Evolutionary conservation across 2,113 vertebrate species (phyloP).

Genomic region (Coreoperca whiteheadi): DNA sequence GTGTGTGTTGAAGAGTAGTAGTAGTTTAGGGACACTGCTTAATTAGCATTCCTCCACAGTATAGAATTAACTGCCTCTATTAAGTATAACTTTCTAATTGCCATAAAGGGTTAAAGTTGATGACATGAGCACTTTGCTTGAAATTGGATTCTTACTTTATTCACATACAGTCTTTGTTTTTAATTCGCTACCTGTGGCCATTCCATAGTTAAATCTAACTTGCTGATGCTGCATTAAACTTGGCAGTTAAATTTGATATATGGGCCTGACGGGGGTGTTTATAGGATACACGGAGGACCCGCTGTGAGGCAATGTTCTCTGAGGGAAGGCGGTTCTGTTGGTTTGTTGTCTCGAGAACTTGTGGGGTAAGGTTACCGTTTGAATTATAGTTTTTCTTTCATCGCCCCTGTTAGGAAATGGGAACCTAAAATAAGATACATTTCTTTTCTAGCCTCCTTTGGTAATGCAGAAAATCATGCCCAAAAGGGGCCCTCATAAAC

Average conservation of each 20-base stretch:
- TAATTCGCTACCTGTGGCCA: slow-evolving; percentile 38
- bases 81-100: slow-evolving; percentile 6
- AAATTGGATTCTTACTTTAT: slow-evolving; percentile 26
- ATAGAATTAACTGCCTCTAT: slow-evolving; percentile 18
- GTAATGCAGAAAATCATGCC: not conserved
- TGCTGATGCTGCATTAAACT: slow-evolving; percentile 39
- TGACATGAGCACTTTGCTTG: slow-evolving; percentile 31
- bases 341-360: not conserved
- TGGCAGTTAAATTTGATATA: slow-evolving; percentile 29
- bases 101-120: slow-evolving; percentile 45
- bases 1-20: not conserved
- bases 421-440: slow-evolving; percentile 8
- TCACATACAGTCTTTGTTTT: slow-evolving; percentile 10
- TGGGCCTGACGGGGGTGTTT: not conserved
- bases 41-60: slow-evolving; percentile 13
- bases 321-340: not conserved
- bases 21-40: not conserved
- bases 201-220: slow-evolving; percentile 1
- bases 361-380: not conserved
- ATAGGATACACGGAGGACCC: not conserved
- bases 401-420: not conserved
- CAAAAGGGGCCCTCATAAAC: not conserved
- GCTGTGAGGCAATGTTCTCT: not conserved
- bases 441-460: not conserved
- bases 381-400: slow-evolving; percentile 2